Evolutionary conservation across 2,797 vertebrate genomes (phyloP), one percentile per base, ranked within the genome.

Genomic region (Tokudaia tokunoshimensis): DNA sequence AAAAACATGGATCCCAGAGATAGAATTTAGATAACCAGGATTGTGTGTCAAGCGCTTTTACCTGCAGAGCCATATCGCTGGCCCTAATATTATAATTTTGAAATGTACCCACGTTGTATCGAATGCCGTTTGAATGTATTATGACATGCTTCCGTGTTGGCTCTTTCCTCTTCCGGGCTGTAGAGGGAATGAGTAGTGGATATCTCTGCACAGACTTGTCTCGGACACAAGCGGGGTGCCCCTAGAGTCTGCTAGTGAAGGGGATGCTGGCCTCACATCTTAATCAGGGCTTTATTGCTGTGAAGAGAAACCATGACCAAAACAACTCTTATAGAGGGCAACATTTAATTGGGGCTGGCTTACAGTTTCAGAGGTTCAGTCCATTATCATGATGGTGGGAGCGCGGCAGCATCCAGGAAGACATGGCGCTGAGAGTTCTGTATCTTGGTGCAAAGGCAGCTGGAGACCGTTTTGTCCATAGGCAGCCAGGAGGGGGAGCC

Each of bases 41-140:
- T 14, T 44, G n/a, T 41, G n/a, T 67, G 61, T 19, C 50, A 88
- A 75, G 22, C 3, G 34, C 47, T 37, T 20, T 72, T 74, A 13
- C 14, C n/a, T 4, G 4, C 3, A 9, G n/a, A 44, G 52, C 15
- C 65, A 44, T 41, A 26, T 74, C n/a, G 29, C 52, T 57, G 37
- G n/a, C 52, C 85, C n/a, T 31, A 22, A 55, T 6, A 52, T 11
- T 67, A 15, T 6, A 22, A 79, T 44, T 70, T 63, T 37, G 47
- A 74, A 47, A 57, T 34, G 4, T 44, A 9, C n/a, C 3, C 31
- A 5, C 2, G 41, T n/a, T 3, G 0, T 0, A 4, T 41, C 76
- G 0, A 6, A 4, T 1, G 2, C 4, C 0, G 34, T 76, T 17
- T 85, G n/a, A 50, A 41, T 11, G 8, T 8, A 6, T 24, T 22